Evolutionary conservation across 2,113 vertebrate species (phyloP), one percentile per base, ranked within the genome.

Genomic region (Prinia subflava): DNA sequence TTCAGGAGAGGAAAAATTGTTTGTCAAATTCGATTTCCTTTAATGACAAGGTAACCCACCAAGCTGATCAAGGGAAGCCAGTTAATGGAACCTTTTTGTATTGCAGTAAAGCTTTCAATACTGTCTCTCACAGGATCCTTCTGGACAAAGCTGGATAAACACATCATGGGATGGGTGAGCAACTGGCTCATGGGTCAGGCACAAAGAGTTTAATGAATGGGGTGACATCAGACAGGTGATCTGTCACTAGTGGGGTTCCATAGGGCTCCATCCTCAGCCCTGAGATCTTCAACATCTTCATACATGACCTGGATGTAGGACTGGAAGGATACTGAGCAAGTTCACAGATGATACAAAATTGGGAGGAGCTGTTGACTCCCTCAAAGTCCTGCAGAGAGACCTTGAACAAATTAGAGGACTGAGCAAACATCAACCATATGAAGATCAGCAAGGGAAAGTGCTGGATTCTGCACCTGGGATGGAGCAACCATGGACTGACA

Each of bases 101-200:
- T n/a, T n/a, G n/a, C n/a, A 49, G 30, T 30, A 49, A 35, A 75
- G 15, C 1, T 65, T 57, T 57, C 8, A 10, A 9, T 50, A 49
- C 35, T 21, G 11, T 13, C 20, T 67, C 25, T 56, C 60, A 57
- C 31, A 50, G 60, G 20, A 50, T 35, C 35, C 60, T 85, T 31
- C 37, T 42, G 30, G 60, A 57, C 8, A 85, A 75, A 65, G 60
- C 13, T 75, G 50, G 35, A 65, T 57, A 57, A 75, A 65, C 13
- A 20, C 10, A 35, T 21, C 20, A 11, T 27, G 21, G 1, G 6
- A 35, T 13, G 7, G 9, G 16, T 35, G 35, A 57, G 37, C 7
- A 42, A 25, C 35, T 31, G 71, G 31, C 25, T 33, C 27, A 15
- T 0, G 1, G 7, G 17, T 44, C 0, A 0, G 21, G 25, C 37